Conservation (phyloP, 1,140 invertebrate species). For the Atta colombica region DNA sequence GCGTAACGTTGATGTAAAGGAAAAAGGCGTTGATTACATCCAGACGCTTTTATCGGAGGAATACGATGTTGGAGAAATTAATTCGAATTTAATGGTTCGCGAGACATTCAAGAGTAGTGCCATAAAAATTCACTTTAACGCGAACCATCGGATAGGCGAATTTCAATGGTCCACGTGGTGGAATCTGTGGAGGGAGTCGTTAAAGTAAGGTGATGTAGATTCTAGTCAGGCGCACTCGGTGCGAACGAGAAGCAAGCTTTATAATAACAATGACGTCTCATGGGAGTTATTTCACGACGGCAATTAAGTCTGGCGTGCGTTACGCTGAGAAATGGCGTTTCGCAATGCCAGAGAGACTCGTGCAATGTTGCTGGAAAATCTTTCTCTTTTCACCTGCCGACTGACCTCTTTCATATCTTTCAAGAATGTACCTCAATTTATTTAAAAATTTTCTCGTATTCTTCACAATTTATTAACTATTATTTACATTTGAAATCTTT, state of each 20-base stretch:
- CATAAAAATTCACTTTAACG: conserved; percentile 43
- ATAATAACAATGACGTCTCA: conserved; percentile 75
- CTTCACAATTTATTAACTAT: not conserved
- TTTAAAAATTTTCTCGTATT: not conserved
- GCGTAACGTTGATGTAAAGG: not conserved
- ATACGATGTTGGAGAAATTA: conserved; percentile 20
- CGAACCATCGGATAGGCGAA: not conserved
- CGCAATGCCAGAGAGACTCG: conserved; percentile 38
- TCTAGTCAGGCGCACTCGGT: conserved; percentile 21
- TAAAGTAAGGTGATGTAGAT: conserved; percentile 37
- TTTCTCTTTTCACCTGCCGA: conserved; percentile 44
- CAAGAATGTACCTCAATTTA: not conserved
- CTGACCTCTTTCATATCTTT: not conserved
- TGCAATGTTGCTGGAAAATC: conserved; percentile 11
- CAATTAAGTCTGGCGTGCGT: conserved; percentile 68
- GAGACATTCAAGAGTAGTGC: not conserved
- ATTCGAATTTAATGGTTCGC: conserved; percentile 19
- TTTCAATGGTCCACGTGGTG: conserved; percentile 19
- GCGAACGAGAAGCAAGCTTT: conserved; percentile 46
- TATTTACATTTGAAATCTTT: not conserved
- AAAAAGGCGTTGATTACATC: conserved; percentile 12
- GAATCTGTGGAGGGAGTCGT: not conserved
- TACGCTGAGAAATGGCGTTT: conserved; percentile 65
- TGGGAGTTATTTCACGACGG: conserved; percentile 69
- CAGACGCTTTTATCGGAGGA: conserved; percentile 38